Evolutionary conservation across 2,888 invertebrate species (phyloP), one percentile per base, ranked within the genome.

Genomic region (Tipula unca): DNA sequence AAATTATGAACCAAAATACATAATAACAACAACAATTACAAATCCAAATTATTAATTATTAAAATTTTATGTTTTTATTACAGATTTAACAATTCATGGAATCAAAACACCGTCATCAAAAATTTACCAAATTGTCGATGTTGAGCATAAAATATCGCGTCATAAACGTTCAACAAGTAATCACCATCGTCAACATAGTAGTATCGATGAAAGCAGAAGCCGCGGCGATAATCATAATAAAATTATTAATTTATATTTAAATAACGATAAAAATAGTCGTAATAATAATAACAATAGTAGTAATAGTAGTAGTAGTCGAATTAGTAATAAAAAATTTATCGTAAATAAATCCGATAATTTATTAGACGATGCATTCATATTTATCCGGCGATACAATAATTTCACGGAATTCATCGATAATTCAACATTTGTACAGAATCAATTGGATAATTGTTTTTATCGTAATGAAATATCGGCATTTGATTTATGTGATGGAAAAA

Each of bases 361-460:
- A 87, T 89, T 91, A 87, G 91, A 91, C 88, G 90, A 91, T 88
- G 89, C 90, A 87, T 91, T 91, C 88, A 89, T 91, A 86, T 90
- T 90, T 86, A 91, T 91, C 83, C 89, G 89, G 69, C 90, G 91
- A 86, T 90, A 89, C 86, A 90, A 89, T 86, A 91, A 91, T 87
- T 88, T 88, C 87, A 89, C 90, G 85, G 89, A 90, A 87, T 89
- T 91, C 86, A 89, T 90, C 87, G 90, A 90, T 87, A 88, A 90
- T 87, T 90, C 90, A 86, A 89, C 89, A 87, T 89, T 89, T 87
- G 87, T 90, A 87, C 88, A 89, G 84, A 88, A 89, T 86, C 89
- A 89, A 86, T 89, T 89, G 87, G 90, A 90, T 87, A 89, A 89
- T 85, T 91, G 91, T 87, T 90, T 91, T 87, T 91, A 91, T 87